These are phyloP conservation scores for Eulemur rubriventer DNA, from an alignment of 2,797 vertebrate genomes.

Conservation along the genomic window DNA sequence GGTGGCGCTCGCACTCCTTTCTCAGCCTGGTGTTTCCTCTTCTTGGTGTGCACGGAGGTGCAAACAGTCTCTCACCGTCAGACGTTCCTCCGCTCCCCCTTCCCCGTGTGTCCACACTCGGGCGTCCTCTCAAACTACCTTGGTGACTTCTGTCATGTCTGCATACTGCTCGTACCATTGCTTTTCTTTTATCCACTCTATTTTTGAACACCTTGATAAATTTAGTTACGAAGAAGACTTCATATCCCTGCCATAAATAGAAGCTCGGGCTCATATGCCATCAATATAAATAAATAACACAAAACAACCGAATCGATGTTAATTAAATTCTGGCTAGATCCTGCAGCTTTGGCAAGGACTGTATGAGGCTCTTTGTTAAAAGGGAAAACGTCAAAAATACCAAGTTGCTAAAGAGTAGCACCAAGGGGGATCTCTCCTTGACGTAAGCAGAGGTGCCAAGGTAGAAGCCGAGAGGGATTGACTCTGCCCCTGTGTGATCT, in stretches of 20 bases:
- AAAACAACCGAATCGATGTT: constrained; percentile 41
- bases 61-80: not conserved
- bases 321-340: constrained; percentile 69
- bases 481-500: not conserved
- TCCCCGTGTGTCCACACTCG: accelerated
- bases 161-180: accelerated
- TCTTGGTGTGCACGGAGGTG: not conserved
- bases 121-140: not conserved
- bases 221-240: constrained; percentile 11
- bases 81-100: not conserved
- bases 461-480: not conserved
- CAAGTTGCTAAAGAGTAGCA: not conserved
- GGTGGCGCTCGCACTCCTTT: too few species aligned
- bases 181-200: not conserved
- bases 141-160: accelerated
- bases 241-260: constrained; percentile 43
- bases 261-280: constrained; percentile 29
- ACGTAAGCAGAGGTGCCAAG: not conserved
- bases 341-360: constrained; percentile 35
- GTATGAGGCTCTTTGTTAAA: not conserved
- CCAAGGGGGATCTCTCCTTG: not conserved
- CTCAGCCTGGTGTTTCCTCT: not conserved
- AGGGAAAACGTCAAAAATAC: constrained; percentile 31
- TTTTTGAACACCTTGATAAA: constrained; percentile 36
- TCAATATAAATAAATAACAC: constrained; percentile 58